Conservation (phyloP, 2,888 invertebrate genomes). For the Cheilosia variabilis region DNA sequence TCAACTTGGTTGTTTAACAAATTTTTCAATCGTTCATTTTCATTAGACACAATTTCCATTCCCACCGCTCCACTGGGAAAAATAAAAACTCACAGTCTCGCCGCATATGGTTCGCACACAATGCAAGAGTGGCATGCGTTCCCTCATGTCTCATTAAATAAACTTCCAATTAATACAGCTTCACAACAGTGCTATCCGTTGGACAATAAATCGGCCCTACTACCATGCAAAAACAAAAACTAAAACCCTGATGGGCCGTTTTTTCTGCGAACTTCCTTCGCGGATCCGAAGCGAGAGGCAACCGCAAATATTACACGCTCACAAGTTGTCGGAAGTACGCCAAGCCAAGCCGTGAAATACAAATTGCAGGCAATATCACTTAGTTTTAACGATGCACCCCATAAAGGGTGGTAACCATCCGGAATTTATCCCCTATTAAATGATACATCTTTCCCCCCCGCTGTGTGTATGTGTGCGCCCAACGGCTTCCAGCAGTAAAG, state of each 20-base stretch:
- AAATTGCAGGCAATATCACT: constrained; percentile 76
- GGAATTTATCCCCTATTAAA: constrained; percentile 75
- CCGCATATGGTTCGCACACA: no score
- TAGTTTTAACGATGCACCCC: constrained; percentile 75
- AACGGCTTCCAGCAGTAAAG: background rate
- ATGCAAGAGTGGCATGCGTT: constrained; percentile 25
- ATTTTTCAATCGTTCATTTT: no score
- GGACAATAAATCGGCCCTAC: constrained; percentile 37
- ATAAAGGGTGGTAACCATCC: constrained; percentile 75
- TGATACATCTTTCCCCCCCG: constrained; percentile 67
- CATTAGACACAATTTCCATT: no score
- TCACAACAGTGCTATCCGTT: constrained; percentile 40
- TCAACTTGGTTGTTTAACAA: no score
- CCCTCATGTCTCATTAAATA: constrained; percentile 56
- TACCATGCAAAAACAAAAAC: constrained; percentile 17
- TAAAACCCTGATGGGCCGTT: constrained; percentile 22
- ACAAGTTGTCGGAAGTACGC: constrained; percentile 75
- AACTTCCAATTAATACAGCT: constrained; percentile 70
- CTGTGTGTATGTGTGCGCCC: constrained; percentile 9
- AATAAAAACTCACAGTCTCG: no score
- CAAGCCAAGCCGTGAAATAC: constrained; percentile 75
- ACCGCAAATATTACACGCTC: constrained; percentile 72
- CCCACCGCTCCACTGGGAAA: no score
- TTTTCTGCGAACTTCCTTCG: constrained; percentile 15
- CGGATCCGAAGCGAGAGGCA: constrained; percentile 18